These are phyloP conservation scores for Zoanthus gigantus DNA, from an alignment of 92 coral and sea anemone species.

Conservation along the genomic window DNA sequence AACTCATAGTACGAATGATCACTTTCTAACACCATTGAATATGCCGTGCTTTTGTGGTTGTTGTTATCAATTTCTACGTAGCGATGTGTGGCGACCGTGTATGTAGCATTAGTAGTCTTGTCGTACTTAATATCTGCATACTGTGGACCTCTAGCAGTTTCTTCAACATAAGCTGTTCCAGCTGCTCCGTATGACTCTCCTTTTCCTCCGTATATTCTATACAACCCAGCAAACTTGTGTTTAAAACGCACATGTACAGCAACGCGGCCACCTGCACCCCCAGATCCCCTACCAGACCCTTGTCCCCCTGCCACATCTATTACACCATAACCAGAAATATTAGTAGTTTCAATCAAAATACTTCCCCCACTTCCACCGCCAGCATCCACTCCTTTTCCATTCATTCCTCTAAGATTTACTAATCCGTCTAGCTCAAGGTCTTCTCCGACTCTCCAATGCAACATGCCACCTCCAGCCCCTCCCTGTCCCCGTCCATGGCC, in stretches of 20 bases:
- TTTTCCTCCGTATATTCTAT: conserved; percentile 68
- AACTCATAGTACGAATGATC: conserved; percentile 63
- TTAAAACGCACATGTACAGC: conserved; percentile 73
- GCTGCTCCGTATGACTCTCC: conserved; percentile 69
- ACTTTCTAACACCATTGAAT: conserved; percentile 59
- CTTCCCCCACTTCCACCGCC: conserved; percentile 85
- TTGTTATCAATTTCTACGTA: conserved; percentile 62
- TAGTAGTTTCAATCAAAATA: conserved; percentile 66
- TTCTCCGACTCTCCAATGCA: conserved; percentile 73
- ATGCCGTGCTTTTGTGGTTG: conserved; percentile 59
- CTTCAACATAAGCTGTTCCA: conserved; percentile 76
- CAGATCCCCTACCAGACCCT: conserved; percentile 64
- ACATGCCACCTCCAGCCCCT: conserved; percentile 74
- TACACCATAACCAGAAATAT: conserved; percentile 76
- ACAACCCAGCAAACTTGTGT: conserved; percentile 73
- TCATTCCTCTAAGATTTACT: conserved; percentile 61
- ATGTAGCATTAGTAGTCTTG: conserved; percentile 60
- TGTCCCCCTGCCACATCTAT: conserved; percentile 68
- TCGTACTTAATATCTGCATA: conserved; percentile 73
- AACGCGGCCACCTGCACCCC: conserved; percentile 72
- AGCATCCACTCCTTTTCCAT: conserved; percentile 64
- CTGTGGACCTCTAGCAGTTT: conserved; percentile 78
- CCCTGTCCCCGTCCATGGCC: conserved; percentile 74
- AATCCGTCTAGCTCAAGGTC: conserved; percentile 70
- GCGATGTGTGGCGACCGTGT: conserved; percentile 65